A percentile compares a stretch with the other conserved stretches of the same genome.
Evolutionary conservation across 1,140 invertebrate species (phyloP).

Genomic region (Brachionus manjavacas): DNA sequence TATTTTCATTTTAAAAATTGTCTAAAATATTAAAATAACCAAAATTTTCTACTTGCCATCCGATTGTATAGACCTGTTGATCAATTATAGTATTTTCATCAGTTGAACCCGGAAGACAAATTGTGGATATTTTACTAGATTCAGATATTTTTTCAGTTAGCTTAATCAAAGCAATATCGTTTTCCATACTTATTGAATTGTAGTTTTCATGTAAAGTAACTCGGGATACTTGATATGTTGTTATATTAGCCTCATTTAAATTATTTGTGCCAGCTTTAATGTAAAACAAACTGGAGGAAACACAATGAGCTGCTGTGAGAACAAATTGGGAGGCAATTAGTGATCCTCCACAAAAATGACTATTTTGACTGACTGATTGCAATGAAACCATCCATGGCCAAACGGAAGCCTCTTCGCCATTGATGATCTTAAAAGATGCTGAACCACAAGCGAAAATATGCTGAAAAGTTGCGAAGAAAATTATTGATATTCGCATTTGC

Average conservation of each 20-base stretch:
- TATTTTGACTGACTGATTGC: neutral
- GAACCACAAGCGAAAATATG: neutral
- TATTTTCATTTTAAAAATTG: neutral
- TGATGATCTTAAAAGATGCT: neutral
- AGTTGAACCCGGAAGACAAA: neutral
- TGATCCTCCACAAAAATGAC: neutral
- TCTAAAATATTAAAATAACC: too few species aligned
- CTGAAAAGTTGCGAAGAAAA: neutral
- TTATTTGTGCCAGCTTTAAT: neutral
- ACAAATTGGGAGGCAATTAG: neutral
- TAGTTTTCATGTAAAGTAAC: neutral
- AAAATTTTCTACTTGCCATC: neutral
- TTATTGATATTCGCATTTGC: too few species aligned
- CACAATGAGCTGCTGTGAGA: conserved; percentile 7
- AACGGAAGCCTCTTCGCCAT: neutral
- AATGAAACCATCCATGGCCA: neutral
- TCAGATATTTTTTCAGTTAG: neutral
- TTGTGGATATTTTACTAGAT: neutral
- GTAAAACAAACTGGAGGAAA: neutral
- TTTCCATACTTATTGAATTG: neutral
- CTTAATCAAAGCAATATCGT: neutral
- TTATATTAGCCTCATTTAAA: neutral
- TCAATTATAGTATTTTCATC: neutral
- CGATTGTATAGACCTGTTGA: neutral
- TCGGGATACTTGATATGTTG: neutral